A percentile compares a stretch with the other conserved stretches of the same genome.
Evolutionary conservation across 1,140 invertebrate species (phyloP).

Genomic region (Procambarus clarkii): DNA sequence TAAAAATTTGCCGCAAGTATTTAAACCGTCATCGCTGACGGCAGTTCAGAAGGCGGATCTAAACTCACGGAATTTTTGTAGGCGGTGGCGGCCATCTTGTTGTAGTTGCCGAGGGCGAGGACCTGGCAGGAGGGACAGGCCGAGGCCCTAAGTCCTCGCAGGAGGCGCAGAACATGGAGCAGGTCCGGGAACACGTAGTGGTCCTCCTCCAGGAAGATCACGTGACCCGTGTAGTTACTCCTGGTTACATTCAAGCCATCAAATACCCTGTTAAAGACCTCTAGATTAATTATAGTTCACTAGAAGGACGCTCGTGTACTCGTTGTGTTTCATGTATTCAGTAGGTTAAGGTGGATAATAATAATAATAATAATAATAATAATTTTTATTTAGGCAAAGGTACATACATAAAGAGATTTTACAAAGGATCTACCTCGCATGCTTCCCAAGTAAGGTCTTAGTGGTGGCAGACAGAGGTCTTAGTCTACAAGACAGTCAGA

Average conservation of each 20-base stretch:
- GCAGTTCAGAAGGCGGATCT: background rate
- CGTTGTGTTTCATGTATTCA: no score
- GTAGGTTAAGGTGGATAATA: no score
- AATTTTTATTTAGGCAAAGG: no score
- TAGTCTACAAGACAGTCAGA: no score
- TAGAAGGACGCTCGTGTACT: no score
- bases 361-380: no score
- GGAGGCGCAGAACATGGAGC: constrained; percentile 88
- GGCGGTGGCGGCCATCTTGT: constrained; percentile 86
- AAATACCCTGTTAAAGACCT: constrained; percentile 78
- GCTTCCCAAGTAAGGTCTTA: no score
- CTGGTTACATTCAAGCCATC: constrained; percentile 77
- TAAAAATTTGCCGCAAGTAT: no score
- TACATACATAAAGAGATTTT: no score
- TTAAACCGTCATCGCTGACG: no score
- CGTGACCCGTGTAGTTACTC: constrained; percentile 80
- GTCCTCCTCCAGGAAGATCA: constrained; percentile 97
- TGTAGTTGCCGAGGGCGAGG: constrained; percentile 93
- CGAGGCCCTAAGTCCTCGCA: constrained; percentile 80
- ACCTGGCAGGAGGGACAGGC: constrained; percentile 92
- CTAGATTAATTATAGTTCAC: background rate
- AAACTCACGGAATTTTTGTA: constrained; percentile 56
- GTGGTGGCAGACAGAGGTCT: no score
- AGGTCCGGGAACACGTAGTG: constrained; percentile 98
- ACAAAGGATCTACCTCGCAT: no score